Evolutionary conservation across 2,888 invertebrate species (phyloP), one percentile per base, ranked within the genome.

Genomic region (Synergus umbraculus): DNA sequence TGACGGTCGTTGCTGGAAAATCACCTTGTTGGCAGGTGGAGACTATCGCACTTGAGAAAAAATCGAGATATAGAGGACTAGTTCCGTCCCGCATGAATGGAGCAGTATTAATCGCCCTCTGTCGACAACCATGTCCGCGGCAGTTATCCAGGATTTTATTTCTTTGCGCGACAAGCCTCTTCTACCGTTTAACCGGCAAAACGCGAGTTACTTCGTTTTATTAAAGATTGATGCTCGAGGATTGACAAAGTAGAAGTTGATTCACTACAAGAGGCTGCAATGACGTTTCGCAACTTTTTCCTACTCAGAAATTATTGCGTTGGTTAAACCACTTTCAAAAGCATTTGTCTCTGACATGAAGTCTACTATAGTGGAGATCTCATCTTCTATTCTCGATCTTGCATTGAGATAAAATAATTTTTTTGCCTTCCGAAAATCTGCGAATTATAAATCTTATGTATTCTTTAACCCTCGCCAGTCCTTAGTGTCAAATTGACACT

Each of bases 61-160:
- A 80, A 80, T 82, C 77, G 82, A 77, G 78, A 82, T 80, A 80
- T 54, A 79, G 65, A 67, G 63, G 69, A 82, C 82, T 79, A 76
- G 79, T 77, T 82, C 67, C 76, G 67, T 69, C 69, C 76, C 78
- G 63, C 63, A 60, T 60, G 2, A 22, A 22, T 60, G 18, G 18
- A 60, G 22, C n/a, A 22, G 60, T 3, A 22, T 22, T 60, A 22
- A 60, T 60, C 60, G 18, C 10, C 22, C n/a, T 58, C 58, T 18
- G 18, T 58, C 58, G 58, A 22, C 18, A 58, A 58, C 18, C 58
- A 58, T 18, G 58, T 58, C 58, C 58, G 18, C 18, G 18, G 58
- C 9, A 58, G 9, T 58, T 18, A 18, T 1, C 58, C 18, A 58
- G 18, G 8, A 12, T 58, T 9, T 22, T 22, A 10, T 22, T 60